phyloP scores from a whole-genome alignment of 2,113 vertebrate species.

The Gasterosteus nipponicus region DNA sequence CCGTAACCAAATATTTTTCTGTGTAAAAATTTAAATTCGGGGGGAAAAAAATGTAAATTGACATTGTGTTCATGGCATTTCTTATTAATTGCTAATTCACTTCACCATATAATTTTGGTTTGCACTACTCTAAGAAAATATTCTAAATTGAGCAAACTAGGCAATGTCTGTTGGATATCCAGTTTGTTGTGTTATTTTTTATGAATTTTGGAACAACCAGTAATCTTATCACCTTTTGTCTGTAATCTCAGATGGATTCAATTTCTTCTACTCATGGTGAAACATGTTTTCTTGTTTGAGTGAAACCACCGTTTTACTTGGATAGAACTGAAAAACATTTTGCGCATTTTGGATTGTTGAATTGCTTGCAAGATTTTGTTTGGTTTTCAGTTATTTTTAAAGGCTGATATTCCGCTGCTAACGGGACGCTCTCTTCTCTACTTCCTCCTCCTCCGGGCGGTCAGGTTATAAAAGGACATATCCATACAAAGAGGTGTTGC shows the following conservation, averaged over 20 bases:
- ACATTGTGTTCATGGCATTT: conserved; percentile 68
- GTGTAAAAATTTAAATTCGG: conserved; percentile 63
- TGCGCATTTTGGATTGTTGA: conserved; percentile 48
- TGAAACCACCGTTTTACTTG: conserved; percentile 69
- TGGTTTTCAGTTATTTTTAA: conserved; percentile 63
- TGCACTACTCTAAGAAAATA: conserved; percentile 73
- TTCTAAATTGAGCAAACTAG: conserved; percentile 68
- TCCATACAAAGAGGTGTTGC: conserved; percentile 79
- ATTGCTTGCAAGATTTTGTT: conserved; percentile 55
- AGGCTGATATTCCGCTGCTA: conserved; percentile 84
- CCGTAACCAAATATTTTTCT: conserved; percentile 73
- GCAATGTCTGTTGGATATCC: conserved; percentile 73
- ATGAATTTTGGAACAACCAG: conserved; percentile 66
- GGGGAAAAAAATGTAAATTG: conserved; percentile 68
- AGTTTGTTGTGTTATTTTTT: conserved; percentile 74
- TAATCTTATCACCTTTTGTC: conserved; percentile 71
- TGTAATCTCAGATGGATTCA: conserved; percentile 71
- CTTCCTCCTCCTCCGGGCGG: conserved; percentile 51
- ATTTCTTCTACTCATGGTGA: conserved; percentile 76
- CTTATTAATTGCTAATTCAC: conserved; percentile 70
- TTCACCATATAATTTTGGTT: conserved; percentile 61
- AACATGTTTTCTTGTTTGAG: conserved; percentile 76
- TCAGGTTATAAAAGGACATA: conserved; percentile 73
- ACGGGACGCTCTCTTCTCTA: conserved; percentile 65
- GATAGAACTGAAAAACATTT: conserved; percentile 55